These are phyloP conservation scores for Clarias magur DNA, from an alignment of 2,113 vertebrate genomes.

Conservation along the genomic window DNA sequence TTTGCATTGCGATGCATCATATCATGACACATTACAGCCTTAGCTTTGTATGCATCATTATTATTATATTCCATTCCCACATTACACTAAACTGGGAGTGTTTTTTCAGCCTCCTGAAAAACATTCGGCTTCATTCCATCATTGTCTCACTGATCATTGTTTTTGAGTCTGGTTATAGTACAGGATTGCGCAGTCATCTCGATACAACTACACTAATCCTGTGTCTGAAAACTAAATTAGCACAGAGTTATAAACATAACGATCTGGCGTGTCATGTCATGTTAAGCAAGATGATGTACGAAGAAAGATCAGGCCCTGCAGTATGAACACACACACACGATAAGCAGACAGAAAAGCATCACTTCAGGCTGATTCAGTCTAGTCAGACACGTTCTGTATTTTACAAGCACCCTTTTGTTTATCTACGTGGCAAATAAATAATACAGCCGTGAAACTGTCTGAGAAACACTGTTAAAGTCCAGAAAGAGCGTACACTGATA, in stretches of 20 bases:
- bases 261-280: background rate
- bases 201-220: background rate
- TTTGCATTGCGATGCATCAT: background rate
- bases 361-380: background rate
- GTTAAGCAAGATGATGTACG: background rate
- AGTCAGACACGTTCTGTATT: background rate
- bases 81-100: background rate
- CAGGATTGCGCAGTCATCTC: background rate
- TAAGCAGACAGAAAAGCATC: background rate
- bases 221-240: background rate
- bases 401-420: background rate
- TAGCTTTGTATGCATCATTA: background rate
- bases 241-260: background rate
- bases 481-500: constrained; percentile 80
- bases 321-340: background rate
- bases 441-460: background rate
- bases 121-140: background rate
- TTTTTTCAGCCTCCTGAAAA: background rate
- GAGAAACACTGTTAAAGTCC: constrained; percentile 44
- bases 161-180: background rate
- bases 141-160: background rate
- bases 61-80: background rate
- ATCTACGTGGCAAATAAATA: background rate
- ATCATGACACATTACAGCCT: background rate
- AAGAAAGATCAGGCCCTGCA: background rate